A percentile compares a stretch with the other conserved stretches of the same genome.
Conservation (phyloP, 2,797 vertebrate genomes). For the Rhabdophis nuchalis region DNA sequence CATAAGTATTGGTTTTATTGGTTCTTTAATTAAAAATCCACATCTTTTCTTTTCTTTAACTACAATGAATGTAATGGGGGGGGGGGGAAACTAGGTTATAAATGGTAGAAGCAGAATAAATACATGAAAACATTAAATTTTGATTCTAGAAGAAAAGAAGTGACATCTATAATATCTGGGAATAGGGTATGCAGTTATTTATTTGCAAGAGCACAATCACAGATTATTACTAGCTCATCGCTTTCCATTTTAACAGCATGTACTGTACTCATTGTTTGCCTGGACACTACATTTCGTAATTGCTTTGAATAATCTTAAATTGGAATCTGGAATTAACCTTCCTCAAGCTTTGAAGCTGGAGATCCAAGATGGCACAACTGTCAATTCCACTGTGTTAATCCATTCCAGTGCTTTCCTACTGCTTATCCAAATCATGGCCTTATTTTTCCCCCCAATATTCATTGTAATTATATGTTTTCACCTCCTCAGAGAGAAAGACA, state of each 20-base stretch:
- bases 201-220: neutral
- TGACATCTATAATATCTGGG: neutral
- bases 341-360: fast-evolving
- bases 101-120: neutral
- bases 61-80: neutral
- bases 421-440: neutral
- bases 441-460: neutral
- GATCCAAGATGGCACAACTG: neutral
- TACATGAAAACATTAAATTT: neutral
- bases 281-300: neutral
- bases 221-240: neutral
- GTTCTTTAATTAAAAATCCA: neutral
- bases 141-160: neutral
- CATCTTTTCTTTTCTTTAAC: neutral
- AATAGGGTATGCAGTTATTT: neutral
- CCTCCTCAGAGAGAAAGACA: neutral
- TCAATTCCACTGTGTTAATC: neutral
- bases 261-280: neutral
- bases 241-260: neutral
- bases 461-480: neutral
- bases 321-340: neutral
- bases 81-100: neutral
- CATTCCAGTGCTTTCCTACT: neutral
- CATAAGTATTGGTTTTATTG: too few relatives aligned
- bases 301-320: neutral